Evolutionary conservation across 2,113 vertebrate genomes (phyloP).

Genomic region (Larimichthys polyactis): DNA sequence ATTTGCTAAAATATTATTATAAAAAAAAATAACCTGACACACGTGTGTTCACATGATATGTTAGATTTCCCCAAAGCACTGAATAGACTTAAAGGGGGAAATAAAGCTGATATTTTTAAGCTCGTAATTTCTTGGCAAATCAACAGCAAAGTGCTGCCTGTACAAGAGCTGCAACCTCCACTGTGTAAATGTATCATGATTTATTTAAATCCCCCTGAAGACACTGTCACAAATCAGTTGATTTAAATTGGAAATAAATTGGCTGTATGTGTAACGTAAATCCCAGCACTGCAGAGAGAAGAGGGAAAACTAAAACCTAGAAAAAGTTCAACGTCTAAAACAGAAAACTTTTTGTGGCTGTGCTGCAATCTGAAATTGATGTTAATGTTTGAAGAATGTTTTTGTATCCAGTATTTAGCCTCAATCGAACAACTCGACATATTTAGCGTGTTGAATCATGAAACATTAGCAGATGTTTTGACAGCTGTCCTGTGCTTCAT

Average conservation of each 20-base stretch:
- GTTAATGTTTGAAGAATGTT: not conserved
- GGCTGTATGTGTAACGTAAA: not conserved
- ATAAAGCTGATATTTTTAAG: not conserved
- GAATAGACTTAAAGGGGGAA: not conserved
- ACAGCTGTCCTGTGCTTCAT: not conserved
- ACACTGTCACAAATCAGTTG: not conserved
- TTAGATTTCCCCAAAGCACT: not conserved
- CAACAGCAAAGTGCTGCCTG: not conserved
- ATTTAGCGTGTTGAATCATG: not conserved
- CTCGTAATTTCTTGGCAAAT: not conserved
- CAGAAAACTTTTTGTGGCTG: not conserved
- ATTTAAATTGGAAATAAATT: conserved; percentile 9
- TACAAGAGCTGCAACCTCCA: not conserved
- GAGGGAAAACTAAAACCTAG: not conserved
- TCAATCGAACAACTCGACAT: not conserved
- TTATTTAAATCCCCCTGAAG: not conserved
- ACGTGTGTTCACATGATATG: not conserved
- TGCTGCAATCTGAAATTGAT: not conserved
- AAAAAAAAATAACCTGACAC: too few species aligned
- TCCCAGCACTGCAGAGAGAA: not conserved
- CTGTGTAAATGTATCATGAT: not conserved
- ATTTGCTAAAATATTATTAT: not conserved
- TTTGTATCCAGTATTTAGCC: not conserved
- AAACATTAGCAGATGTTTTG: not conserved
- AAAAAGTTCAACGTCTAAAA: not conserved